Base-by-base conservation (phyloP, 2,888 invertebrate species). In the Chrysomela aeneicollis region DNA sequence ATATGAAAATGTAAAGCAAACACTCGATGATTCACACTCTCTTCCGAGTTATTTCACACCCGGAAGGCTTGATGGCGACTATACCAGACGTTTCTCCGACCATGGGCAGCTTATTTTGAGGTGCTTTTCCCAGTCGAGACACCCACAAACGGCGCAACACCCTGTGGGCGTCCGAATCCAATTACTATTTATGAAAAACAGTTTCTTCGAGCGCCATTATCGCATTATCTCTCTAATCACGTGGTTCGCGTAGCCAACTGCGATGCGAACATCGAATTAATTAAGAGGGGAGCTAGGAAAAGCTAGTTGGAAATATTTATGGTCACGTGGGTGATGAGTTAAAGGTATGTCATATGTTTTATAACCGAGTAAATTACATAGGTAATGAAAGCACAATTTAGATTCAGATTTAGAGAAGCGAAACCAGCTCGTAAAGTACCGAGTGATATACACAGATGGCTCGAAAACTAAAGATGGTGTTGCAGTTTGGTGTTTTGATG, bases 191-290 rank as follows among this genome's bases (percentile, higher is more conserved):
- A 61, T 54, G 37, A 64, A 64, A 52, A 60, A 50, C 42, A 60
- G 46, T 30, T 32, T 42, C 55, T 46, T 50, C 37, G 46, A 59
- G 55, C 21, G 19, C 57, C 22, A 61, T 60, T 52, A 55, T 55
- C 51, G 57, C 59, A 61, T 64, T 64, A 57, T 57, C 61, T 58
- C 57, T 53, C 61, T 53, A 61, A 64, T 64, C 61, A 64, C 61
- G 61, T 64, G 61, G 42, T 61, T 61, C 61, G 58, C 64, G 61
- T 61, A 46, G 57, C 57, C 57, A 26, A 46, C 57, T 42, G 46
- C 47, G 46, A 54, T 52, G 60, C 60, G 61, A 57, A 61, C 64
- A 64, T 64, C 42, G 57, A 64, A 64, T 57, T 64, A 57, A 64
- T 61, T 64, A 61, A 57, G 57, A 57, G 61, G 53, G 18, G 47